Evolutionary conservation across 2,113 vertebrate species (phyloP).

Genomic region (Steatornis caripensis): DNA sequence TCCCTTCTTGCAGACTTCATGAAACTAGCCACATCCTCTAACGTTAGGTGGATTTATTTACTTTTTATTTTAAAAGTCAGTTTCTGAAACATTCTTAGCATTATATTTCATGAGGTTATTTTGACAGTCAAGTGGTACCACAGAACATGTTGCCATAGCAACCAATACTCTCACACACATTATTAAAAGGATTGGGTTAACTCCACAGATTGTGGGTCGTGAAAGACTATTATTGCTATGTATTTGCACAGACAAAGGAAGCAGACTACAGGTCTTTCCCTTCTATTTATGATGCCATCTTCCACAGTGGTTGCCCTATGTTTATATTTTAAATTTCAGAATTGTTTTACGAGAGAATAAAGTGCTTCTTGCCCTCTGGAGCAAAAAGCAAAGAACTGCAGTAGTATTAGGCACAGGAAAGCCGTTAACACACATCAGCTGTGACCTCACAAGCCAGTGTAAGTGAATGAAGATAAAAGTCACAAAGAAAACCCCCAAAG

Average conservation of each 20-base stretch:
- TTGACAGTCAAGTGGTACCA: slow-evolving; percentile 28
- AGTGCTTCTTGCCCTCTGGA: slow-evolving; percentile 12
- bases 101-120: slow-evolving; percentile 40
- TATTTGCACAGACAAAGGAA: not conserved
- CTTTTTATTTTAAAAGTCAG: not conserved
- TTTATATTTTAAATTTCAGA: not conserved
- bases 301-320: not conserved
- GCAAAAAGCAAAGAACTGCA: slow-evolving; percentile 33
- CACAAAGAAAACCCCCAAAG: not conserved
- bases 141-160: slow-evolving; percentile 19
- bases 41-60: not conserved
- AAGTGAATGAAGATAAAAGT: not conserved
- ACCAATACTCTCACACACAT: slow-evolving; percentile 23
- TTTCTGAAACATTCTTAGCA: slow-evolving; percentile 13
- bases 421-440: not conserved
- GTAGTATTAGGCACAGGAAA: not conserved
- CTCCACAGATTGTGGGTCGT: not conserved
- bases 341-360: not conserved
- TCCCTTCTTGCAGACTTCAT: not conserved
- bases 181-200: slow-evolving; percentile 38
- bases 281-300: not conserved
- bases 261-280: not conserved
- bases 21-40: not conserved
- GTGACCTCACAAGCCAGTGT: not conserved
- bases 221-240: not conserved